phyloP scores from a whole-genome alignment of 2,113 vertebrate genomes.

The Hippolais icterina region DNA sequence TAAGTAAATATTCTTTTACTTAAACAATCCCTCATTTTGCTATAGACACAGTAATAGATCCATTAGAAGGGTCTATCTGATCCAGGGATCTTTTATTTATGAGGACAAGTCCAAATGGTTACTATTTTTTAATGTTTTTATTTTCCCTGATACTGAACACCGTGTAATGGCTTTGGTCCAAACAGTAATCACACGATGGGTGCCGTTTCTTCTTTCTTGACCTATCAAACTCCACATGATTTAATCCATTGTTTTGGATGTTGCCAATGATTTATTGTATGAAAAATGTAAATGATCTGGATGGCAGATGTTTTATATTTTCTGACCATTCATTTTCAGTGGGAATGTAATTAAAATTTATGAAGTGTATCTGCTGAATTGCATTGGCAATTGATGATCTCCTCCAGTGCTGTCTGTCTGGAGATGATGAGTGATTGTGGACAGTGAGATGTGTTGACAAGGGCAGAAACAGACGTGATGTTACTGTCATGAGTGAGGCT shows the following conservation, averaged over 20 bases:
- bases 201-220: slow-evolving; percentile 68
- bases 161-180: slow-evolving; percentile 33
- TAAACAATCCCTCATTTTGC: slow-evolving; percentile 67
- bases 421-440: slow-evolving; percentile 91
- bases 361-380: slow-evolving; percentile 98
- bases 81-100: slow-evolving; percentile 36
- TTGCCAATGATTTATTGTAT: slow-evolving; percentile 91
- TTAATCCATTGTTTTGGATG: slow-evolving; percentile 82
- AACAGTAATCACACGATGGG: slow-evolving; percentile 59
- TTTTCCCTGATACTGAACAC: slow-evolving; percentile 24
- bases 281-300: slow-evolving; percentile 92
- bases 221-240: slow-evolving; percentile 78
- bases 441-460: slow-evolving; percentile 88
- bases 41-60: slow-evolving; percentile 56
- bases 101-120: slow-evolving; percentile 37
- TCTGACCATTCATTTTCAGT: slow-evolving; percentile 98
- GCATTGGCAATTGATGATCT: slow-evolving; percentile 95
- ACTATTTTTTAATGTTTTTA: slow-evolving; percentile 36
- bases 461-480: slow-evolving; percentile 85
- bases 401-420: slow-evolving; percentile 87
- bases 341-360: slow-evolving; percentile 98
- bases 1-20: slow-evolving; percentile 69
- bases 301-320: slow-evolving; percentile 99
- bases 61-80: slow-evolving; percentile 53
- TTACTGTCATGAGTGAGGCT: slow-evolving; percentile 76